phyloP scores from a whole-genome alignment of 2,797 vertebrate genomes.

The Chaenodraco wilsoni region DNA sequence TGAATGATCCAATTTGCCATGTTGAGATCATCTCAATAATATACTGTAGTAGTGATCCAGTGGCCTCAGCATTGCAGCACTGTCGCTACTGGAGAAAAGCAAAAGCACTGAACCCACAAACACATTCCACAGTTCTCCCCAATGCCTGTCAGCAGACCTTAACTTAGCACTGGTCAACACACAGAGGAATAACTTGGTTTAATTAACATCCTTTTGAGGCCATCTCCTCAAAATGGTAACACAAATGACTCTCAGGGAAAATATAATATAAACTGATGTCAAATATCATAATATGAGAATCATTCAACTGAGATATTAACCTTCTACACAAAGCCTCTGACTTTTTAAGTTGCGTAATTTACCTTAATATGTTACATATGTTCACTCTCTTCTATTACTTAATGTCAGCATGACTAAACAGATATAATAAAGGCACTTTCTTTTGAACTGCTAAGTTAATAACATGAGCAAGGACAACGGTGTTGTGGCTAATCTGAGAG shows the following conservation, averaged over 20 bases:
- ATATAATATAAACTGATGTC: conserved; percentile 11
- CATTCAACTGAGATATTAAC: conserved; percentile 10
- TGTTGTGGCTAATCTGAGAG: neutral
- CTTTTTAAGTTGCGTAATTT: conserved; percentile 8
- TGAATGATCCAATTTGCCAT: conserved; percentile 1
- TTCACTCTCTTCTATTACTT: neutral
- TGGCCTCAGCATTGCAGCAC: conserved; percentile 41
- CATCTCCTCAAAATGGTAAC: conserved; percentile 22
- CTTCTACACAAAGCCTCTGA: neutral
- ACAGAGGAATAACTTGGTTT: conserved; percentile 58
- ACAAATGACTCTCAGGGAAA: neutral
- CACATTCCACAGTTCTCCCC: conserved; percentile 50
- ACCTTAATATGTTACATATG: neutral
- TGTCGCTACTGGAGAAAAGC: conserved; percentile 37
- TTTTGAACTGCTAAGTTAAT: neutral
- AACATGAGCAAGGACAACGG: neutral
- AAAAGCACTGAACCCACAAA: conserved; percentile 56
- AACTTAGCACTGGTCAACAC: conserved; percentile 65
- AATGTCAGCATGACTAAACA: neutral
- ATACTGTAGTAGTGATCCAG: conserved; percentile 17
- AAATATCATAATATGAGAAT: conserved; percentile 5
- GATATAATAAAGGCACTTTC: neutral
- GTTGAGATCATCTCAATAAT: conserved; percentile 28
- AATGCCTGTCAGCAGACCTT: conserved; percentile 53
- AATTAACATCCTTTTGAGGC: conserved; percentile 17